phyloP scores from a whole-genome alignment of 2,797 vertebrate genomes.

The Champsocephalus gunnari region DNA sequence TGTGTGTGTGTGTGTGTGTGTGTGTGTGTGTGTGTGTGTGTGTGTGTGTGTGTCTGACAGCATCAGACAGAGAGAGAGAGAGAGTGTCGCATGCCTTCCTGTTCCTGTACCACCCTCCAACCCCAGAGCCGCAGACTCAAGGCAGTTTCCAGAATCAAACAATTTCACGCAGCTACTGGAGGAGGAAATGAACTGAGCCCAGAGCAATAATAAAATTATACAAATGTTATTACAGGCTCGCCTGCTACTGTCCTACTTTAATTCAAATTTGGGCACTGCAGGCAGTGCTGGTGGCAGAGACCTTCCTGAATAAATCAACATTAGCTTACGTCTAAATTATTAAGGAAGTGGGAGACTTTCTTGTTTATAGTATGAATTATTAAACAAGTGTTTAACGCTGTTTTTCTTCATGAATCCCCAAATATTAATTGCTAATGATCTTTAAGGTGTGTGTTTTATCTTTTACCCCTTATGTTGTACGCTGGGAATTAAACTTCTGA shows the following conservation, averaged over 20 bases:
- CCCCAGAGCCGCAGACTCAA: slow-evolving; percentile 95
- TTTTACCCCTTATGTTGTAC: slow-evolving; percentile 67
- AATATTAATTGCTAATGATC: slow-evolving; percentile 89
- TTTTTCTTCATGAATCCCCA: slow-evolving; percentile 84
- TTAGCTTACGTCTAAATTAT: slow-evolving; percentile 99
- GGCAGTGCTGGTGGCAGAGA: slow-evolving; percentile 92
- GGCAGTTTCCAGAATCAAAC: slow-evolving; percentile 97
- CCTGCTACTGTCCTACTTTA: slow-evolving; percentile 99
- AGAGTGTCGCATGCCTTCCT: slow-evolving; percentile 88
- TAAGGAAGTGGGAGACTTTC: slow-evolving; percentile 97
- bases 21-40: not conserved
- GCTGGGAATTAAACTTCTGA: slow-evolving; percentile 63
- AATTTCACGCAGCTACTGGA: slow-evolving; percentile 99
- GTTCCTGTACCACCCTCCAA: slow-evolving; percentile 89
- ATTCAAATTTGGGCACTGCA: slow-evolving; percentile 96
- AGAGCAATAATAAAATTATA: slow-evolving; percentile 99
- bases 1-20: slow-evolving; percentile 41
- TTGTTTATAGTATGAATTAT: slow-evolving; percentile 99
- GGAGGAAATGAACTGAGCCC: slow-evolving; percentile 99
- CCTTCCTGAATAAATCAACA: slow-evolving; percentile 99
- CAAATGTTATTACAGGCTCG: slow-evolving; percentile 99
- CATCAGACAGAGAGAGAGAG: slow-evolving; percentile 75
- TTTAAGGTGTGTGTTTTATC: slow-evolving; percentile 85
- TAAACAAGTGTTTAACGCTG: slow-evolving; percentile 92
- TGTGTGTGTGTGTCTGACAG: slow-evolving; percentile 75